Conservation (phyloP, 2,113 vertebrate genomes). For the Megalops atlanticus region DNA sequence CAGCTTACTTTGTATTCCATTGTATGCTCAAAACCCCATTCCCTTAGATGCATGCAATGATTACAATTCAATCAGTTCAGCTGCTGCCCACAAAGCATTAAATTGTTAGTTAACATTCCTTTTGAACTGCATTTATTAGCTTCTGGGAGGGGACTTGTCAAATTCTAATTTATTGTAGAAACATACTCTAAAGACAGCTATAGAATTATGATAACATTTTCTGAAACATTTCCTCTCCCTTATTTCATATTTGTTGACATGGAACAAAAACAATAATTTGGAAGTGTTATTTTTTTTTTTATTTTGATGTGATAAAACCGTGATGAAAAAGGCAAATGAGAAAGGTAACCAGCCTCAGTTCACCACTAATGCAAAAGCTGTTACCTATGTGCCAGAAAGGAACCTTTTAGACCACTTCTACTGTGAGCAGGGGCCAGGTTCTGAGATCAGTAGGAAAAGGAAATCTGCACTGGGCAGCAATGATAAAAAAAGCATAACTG, state of each 20-base stretch:
- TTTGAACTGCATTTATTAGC: slow-evolving; percentile 80
- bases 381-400: no score
- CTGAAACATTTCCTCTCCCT: background rate
- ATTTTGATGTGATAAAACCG: no score
- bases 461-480: background rate
- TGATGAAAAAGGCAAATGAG: no score
- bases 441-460: no score
- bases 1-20: no score
- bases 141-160: slow-evolving; percentile 72
- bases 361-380: no score
- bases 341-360: no score
- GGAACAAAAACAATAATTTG: no score
- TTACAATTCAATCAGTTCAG: slow-evolving; percentile 73
- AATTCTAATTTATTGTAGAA: slow-evolving; percentile 75
- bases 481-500: background rate
- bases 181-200: slow-evolving; percentile 68
- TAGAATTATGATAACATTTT: slow-evolving; percentile 30
- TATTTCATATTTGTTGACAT: background rate
- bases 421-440: background rate
- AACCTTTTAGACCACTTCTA: no score
- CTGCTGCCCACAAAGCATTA: slow-evolving; percentile 76
- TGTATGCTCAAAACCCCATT: slow-evolving; percentile 56
- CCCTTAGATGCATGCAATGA: slow-evolving; percentile 66
- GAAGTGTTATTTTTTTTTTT: no score
- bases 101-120: slow-evolving; percentile 79